These are phyloP conservation scores for Vannuccia rotundouncinata DNA, from an alignment of 2,888 invertebrate species.

Conservation along the genomic window DNA sequence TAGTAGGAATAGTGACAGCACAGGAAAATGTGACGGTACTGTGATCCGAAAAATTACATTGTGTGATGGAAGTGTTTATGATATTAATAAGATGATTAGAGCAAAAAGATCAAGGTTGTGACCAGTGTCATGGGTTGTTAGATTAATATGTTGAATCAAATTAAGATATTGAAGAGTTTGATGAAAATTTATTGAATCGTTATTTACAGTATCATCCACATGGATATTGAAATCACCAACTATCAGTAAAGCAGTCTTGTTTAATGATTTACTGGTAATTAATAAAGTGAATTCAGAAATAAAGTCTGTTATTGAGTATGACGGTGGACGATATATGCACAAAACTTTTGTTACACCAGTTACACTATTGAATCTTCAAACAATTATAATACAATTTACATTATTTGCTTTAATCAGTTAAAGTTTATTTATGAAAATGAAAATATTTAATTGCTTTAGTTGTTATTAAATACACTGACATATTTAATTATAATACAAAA, in stretches of 20 bases:
- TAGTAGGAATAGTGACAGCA: not conserved
- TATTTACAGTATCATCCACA: not conserved
- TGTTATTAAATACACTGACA: too few relatives aligned
- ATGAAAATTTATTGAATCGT: not conserved
- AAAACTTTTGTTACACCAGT: not conserved
- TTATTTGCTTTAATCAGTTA: too few relatives aligned
- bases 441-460: too few relatives aligned
- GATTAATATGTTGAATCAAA: not conserved
- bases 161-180: not conserved
- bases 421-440: too few relatives aligned
- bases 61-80: not conserved
- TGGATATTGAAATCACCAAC: conserved; percentile 1
- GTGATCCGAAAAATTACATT: not conserved
- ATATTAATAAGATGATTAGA: not conserved
- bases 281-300: not conserved
- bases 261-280: not conserved
- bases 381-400: too few relatives aligned
- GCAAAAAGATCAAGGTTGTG: not conserved
- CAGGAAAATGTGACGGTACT: not conserved
- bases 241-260: not conserved
- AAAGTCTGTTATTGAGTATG: not conserved
- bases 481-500: too few relatives aligned
- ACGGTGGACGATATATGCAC: not conserved
- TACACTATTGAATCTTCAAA: too few relatives aligned
- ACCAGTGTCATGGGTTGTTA: not conserved